Percentiles rank a stretch among this genome's conserved stretches.
These are phyloP conservation scores for Diorhabda carinulata DNA, from an alignment of 1,140 invertebrate genomes.

Conservation along the genomic window DNA sequence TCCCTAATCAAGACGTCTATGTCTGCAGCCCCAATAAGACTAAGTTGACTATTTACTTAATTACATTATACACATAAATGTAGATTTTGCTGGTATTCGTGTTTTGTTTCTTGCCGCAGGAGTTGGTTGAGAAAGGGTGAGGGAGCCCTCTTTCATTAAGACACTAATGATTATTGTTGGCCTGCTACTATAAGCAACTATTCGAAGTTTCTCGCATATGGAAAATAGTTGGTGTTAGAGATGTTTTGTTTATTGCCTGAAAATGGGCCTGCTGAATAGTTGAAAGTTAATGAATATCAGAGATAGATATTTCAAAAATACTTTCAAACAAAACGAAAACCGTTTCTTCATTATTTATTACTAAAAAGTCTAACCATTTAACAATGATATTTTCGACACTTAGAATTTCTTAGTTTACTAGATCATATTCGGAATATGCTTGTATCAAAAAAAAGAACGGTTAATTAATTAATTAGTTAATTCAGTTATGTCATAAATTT, in stretches of 20 bases:
- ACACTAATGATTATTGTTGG: slow-evolving; percentile 2
- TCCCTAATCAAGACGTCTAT: background rate
- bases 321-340: no score
- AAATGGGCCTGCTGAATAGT: background rate
- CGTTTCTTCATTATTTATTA: no score
- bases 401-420: no score
- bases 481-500: no score
- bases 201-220: background rate
- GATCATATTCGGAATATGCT: no score
- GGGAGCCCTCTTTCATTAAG: background rate
- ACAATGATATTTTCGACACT: no score
- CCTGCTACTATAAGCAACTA: background rate
- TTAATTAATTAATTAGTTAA: no score
- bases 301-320: no score
- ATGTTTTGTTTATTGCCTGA: background rate
- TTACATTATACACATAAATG: background rate
- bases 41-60: slow-evolving; percentile 1
- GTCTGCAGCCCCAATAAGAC: background rate
- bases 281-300: no score
- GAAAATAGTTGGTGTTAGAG: background rate
- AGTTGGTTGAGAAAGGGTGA: background rate
- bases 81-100: background rate
- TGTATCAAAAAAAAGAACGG: no score
- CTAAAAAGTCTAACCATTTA: no score
- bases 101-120: background rate